phyloP scores from a whole-genome alignment of 2,888 invertebrate genomes.

The Eumacrocentrus americanus region DNA sequence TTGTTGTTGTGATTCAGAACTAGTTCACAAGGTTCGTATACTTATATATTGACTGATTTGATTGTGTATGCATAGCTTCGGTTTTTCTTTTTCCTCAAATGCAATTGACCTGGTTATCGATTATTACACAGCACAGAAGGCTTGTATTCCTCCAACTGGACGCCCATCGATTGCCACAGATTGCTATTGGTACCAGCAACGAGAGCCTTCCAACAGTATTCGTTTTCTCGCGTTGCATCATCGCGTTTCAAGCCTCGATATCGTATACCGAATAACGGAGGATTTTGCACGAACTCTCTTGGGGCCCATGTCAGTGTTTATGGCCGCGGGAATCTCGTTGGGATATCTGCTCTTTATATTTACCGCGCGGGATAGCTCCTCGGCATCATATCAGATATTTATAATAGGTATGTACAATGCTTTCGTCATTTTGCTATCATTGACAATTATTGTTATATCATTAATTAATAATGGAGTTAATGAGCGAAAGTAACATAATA shows the following conservation, averaged over 20 bases:
- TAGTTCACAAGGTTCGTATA: neutral
- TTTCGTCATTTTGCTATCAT: neutral
- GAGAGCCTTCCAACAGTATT: conserved; percentile 8
- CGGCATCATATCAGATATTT: neutral
- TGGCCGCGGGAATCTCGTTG: conserved; percentile 9
- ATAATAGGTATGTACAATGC: neutral
- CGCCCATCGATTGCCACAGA: conserved; percentile 6
- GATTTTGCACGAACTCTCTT: conserved; percentile 12
- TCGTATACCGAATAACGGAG: conserved; percentile 23
- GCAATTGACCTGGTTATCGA: conserved; percentile 7
- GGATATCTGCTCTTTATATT: conserved; percentile 15
- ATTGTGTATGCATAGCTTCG: neutral
- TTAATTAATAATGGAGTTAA: conserved; percentile 15
- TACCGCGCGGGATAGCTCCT: conserved; percentile 8
- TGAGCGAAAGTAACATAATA: too few relatives aligned
- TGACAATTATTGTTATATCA: conserved; percentile 16
- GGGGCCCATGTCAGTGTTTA: conserved; percentile 4
- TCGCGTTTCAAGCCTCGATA: conserved; percentile 22
- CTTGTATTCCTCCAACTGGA: conserved; percentile 4
- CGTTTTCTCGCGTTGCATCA: conserved; percentile 19
- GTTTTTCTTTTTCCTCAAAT: neutral
- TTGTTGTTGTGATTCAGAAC: neutral
- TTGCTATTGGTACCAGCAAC: neutral
- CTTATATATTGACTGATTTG: neutral
- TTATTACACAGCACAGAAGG: neutral